Evolutionary conservation across 2,113 vertebrate genomes (phyloP), one percentile per base, ranked within the genome.

Genomic region (Antigone vipio): DNA sequence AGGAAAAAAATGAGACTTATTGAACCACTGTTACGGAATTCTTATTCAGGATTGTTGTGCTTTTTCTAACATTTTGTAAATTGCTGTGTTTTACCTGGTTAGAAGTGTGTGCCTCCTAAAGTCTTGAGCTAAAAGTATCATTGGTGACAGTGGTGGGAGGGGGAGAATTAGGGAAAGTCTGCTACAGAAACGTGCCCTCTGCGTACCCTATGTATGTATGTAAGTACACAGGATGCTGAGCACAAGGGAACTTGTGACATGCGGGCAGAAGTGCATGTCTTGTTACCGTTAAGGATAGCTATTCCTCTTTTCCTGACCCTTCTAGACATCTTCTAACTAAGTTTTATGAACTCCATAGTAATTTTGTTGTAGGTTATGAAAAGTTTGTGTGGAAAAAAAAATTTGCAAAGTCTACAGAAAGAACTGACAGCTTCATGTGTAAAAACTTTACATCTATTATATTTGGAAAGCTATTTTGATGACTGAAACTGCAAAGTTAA

Each of bases 231-330:
- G 19, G 20, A 38, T 40, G 22, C 47, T 53, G 34, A 66, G 27
- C 35, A 15, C 26, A 32, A n/a, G 14, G n/a, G 17, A 38, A 29
- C 23, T 5, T 1, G 3, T 26, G 27, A 63, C 27, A 29, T 0
- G 3, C 2, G 1, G 23, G 19, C 15, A n/a, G 49, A 62, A 45
- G 15, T 19, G 11, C 18, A 6, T 10, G 34, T 23, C 34, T 34
- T 45, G 9, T 21, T 52, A 17, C 13, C 2, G 1, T 29, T 44
- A 71, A 55, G 63, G 35, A 22, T 16, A 60, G 66, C 29, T 63
- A 8, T 49, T 78, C 9, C 9, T 35, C 55, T 68, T 10, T 44
- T 59, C 20, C 9, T 32, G 0, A 34, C 27, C 6, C 5, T 44
- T 67, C 27, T 49, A 44, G 53, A 75, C 6, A 27, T 38, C 9